Base-by-base conservation (phyloP, 2,113 vertebrate genomes). In the Gallinago undulata region DNA sequence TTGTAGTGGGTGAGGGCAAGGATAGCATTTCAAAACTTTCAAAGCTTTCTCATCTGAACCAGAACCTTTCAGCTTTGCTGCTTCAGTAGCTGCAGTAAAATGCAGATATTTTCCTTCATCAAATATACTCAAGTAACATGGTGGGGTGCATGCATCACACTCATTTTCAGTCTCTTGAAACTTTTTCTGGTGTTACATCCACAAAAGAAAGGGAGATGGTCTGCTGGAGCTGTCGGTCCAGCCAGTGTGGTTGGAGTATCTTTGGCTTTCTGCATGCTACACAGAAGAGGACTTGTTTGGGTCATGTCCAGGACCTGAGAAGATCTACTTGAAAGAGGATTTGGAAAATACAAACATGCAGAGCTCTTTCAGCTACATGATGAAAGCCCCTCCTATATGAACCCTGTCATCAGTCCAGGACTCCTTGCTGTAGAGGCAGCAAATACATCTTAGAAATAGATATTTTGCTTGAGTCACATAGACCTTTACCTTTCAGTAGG, bases 221-320 rank as follows among this genome's bases (percentile, higher is more conserved):
- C 9, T 43, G 47, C 27, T 33, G 17, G 27, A 77, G 13, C 17
- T 74, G 5, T 22, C 22, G 18, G 14, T 4, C 25, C 33, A 53
- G 8, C 9, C 57, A n/a, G 8, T 0, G 1, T 15, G 16, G 11
- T 8, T 51, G n/a, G 33, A 55, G 4, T 5, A 3, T 11, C 37
- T 64, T 41, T 60, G 57, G 4, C 2, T 33, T 66, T 78, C 45
- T 67, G 10, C 55, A 33, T 28, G 23, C 3, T 30, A 37, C 28
- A 10, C 9, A 30, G 37, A 50, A 5, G 4, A 66, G 11, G 50
- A 13, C 5, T 50, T n/a, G 28, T 19, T 80, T 66, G 43, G 23
- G 53, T 62, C 25, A 35, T 19, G 31, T 2, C 2, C 10, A 18
- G 3, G 10, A 27, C 57, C 13, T 55, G 37, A 62, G 53, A 51